phyloP scores from a whole-genome alignment of 2,113 vertebrate species.

The Cariama cristata region DNA sequence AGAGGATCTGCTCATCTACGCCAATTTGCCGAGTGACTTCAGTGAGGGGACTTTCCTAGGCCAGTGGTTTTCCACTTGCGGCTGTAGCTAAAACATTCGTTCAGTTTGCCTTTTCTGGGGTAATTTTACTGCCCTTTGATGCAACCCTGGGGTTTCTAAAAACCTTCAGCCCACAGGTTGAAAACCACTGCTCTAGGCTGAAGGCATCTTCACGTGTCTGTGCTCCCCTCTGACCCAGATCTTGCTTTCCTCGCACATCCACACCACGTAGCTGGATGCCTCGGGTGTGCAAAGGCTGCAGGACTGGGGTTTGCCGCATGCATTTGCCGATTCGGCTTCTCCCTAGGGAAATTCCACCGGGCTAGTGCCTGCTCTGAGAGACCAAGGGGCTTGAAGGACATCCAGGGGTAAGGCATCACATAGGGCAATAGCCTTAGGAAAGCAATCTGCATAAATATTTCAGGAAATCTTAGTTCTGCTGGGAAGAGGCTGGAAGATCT shows the following conservation, averaged over 20 bases:
- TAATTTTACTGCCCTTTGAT: neutral
- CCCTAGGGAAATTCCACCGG: neutral
- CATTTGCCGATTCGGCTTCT: neutral
- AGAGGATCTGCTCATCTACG: neutral
- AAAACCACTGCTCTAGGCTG: slow-evolving; percentile 61
- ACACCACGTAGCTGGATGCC: neutral
- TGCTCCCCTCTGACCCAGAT: neutral
- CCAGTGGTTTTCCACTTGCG: slow-evolving; percentile 47
- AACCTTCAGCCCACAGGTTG: neutral
- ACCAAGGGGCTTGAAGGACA: neutral
- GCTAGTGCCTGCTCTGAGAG: neutral
- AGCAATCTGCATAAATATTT: neutral
- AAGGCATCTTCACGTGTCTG: neutral
- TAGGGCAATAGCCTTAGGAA: neutral
- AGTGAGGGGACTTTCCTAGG: neutral
- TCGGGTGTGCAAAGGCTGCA: neutral
- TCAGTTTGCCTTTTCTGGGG: neutral
- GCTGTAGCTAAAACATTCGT: neutral
- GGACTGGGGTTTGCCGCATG: neutral
- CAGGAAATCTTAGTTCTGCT: neutral
- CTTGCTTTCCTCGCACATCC: neutral
- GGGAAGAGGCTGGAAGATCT: neutral
- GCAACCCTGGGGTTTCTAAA: neutral
- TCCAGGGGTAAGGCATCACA: neutral
- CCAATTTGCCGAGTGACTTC: neutral